phyloP scores from a whole-genome alignment of 2,797 vertebrate genomes.

The Chaetophractus vellerosus region DNA sequence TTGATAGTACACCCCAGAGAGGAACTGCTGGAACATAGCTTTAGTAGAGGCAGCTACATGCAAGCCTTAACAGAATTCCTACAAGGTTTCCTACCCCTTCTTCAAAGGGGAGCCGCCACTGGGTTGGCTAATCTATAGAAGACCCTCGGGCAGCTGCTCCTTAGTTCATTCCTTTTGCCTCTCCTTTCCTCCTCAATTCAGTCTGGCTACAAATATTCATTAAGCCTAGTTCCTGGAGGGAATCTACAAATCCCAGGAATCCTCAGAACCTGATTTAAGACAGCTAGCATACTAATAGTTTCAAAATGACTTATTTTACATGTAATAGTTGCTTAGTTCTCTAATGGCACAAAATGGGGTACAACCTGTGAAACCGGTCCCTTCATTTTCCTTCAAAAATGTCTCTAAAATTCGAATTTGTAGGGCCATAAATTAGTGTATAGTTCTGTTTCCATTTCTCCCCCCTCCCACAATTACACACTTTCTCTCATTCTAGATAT shows the following conservation, averaged over 20 bases:
- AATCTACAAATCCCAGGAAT: background rate
- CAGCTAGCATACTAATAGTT: background rate
- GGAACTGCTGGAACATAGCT: background rate
- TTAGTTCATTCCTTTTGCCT: background rate
- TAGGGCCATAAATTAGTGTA: background rate
- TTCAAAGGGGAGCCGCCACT: background rate
- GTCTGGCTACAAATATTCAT: background rate
- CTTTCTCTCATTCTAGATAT: background rate
- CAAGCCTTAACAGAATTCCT: background rate
- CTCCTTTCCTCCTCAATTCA: background rate
- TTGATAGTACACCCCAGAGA: background rate
- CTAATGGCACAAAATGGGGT: background rate
- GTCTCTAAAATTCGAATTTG: background rate
- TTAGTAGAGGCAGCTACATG: background rate
- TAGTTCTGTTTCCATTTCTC: background rate
- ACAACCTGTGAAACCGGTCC: background rate
- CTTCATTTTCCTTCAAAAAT: conserved; percentile 5
- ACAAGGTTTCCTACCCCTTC: background rate
- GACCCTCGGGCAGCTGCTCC: background rate
- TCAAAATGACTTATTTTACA: conserved; percentile 23
- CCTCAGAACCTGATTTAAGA: background rate
- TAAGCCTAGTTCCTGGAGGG: background rate
- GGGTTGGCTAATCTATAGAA: background rate
- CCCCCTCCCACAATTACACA: background rate
- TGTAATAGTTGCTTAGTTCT: background rate